Conservation (phyloP, 1,140 invertebrate genomes). For the Stratiolaelaps scimitus region DNA sequence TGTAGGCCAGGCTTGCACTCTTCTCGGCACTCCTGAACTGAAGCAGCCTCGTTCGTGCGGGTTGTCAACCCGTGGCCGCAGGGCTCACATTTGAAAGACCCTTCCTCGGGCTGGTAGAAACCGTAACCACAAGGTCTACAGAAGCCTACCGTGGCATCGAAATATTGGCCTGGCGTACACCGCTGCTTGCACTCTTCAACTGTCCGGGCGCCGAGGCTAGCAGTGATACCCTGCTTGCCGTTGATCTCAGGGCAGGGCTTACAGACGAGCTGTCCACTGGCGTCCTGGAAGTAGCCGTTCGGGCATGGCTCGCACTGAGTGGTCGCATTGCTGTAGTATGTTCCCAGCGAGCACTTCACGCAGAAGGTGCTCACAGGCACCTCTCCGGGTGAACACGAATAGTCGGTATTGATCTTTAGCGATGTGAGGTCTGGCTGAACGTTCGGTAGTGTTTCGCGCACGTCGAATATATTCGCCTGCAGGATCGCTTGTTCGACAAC, state of each 20-base stretch:
- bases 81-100: conserved; percentile 72
- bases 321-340: conserved; percentile 59
- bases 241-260: conserved; percentile 72
- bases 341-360: conserved; percentile 89
- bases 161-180: conserved; percentile 79
- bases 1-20: conserved; percentile 55
- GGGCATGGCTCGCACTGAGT: conserved; percentile 69
- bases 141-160: conserved; percentile 64
- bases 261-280: conserved; percentile 75
- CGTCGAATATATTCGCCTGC: conserved; percentile 81
- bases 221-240: conserved; percentile 70
- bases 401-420: conserved; percentile 67
- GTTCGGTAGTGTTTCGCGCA: conserved; percentile 80
- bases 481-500: conserved; percentile 72
- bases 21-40: conserved; percentile 45
- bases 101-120: conserved; percentile 79
- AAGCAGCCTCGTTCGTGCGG: conserved; percentile 73
- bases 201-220: conserved; percentile 66
- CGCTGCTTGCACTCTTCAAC: conserved; percentile 81
- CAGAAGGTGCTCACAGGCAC: conserved; percentile 48
- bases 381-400: conserved; percentile 79
- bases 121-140: conserved; percentile 85
- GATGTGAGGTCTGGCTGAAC: conserved; percentile 83
- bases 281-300: conserved; percentile 81
- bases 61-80: conserved; percentile 88